Evolutionary conservation across 1,140 invertebrate species (phyloP).

Genomic region (Vanessa tameamea): DNA sequence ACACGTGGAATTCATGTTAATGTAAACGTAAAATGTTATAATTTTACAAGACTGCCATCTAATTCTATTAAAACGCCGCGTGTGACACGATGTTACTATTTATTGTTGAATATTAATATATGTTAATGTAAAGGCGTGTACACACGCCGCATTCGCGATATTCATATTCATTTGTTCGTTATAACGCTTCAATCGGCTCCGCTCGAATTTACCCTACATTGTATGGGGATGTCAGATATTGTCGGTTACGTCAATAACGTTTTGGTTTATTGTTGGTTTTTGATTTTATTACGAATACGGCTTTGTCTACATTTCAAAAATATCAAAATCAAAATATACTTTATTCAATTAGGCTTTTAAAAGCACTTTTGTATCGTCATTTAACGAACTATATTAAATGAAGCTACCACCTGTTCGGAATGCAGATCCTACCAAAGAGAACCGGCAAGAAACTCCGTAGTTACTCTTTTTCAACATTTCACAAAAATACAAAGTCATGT

Average conservation of each 20-base stretch:
- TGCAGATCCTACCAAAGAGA: too few species aligned
- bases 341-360: too few species aligned
- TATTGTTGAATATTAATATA: constrained; percentile 58
- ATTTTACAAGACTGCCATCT: not conserved
- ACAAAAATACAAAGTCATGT: too few species aligned
- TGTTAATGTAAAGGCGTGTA: constrained; percentile 62
- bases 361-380: too few species aligned
- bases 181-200: constrained; percentile 66
- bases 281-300: not conserved
- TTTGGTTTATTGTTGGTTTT: constrained; percentile 2
- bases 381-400: too few species aligned
- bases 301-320: not conserved
- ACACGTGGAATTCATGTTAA: not conserved
- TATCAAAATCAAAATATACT: too few species aligned
- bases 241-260: constrained; percentile 17
- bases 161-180: constrained; percentile 77
- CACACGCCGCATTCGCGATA: constrained; percentile 51
- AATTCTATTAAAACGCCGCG: constrained; percentile 2
- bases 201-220: constrained; percentile 40
- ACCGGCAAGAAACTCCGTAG: too few species aligned
- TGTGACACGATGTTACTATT: constrained; percentile 32
- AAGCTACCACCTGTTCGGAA: too few species aligned
- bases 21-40: not conserved
- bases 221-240: constrained; percentile 26
- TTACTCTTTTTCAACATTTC: too few species aligned